phyloP scores from a whole-genome alignment of 1,140 invertebrate species.

The Cheumatopsyche charites region DNA sequence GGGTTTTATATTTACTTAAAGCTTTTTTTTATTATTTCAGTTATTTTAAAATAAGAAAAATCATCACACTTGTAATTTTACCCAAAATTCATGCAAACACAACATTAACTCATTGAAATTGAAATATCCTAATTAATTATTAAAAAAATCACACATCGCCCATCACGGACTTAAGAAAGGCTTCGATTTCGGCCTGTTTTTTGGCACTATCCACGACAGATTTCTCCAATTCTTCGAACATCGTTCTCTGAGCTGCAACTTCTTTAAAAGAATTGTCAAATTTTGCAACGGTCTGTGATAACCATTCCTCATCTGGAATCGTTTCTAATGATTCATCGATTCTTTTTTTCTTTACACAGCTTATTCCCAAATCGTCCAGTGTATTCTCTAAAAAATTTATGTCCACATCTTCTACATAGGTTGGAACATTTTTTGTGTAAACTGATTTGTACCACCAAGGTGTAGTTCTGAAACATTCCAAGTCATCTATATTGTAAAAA shows the following conservation, averaged over 20 bases:
- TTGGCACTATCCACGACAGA: conserved; percentile 56
- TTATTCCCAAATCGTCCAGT: conserved; percentile 47
- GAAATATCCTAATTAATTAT: too few species aligned
- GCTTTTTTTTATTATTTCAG: not conserved
- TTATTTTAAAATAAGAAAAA: not conserved
- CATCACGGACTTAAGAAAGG: conserved; percentile 51
- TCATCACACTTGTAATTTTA: too few species aligned
- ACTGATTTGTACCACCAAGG: conserved; percentile 56
- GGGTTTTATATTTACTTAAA: too few species aligned
- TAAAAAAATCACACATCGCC: conserved; percentile 48
- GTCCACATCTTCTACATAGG: conserved; percentile 51
- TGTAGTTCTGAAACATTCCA: conserved; percentile 54
- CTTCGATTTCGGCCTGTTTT: conserved; percentile 36
- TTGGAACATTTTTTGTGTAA: conserved; percentile 51
- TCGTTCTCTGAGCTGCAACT: conserved; percentile 54
- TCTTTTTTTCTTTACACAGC: conserved; percentile 31
- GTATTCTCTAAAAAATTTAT: conserved; percentile 54
- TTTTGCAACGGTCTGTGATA: conserved; percentile 26
- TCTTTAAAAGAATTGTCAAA: conserved; percentile 35
- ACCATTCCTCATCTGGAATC: conserved; percentile 43
- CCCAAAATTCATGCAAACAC: too few species aligned
- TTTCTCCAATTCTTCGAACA: conserved; percentile 56
- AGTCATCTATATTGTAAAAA: conserved; percentile 54
- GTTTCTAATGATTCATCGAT: conserved; percentile 31
- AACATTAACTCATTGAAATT: too few species aligned